Evolutionary conservation across 2,888 invertebrate genomes (phyloP).

Genomic region (Drosophila nigritarsus): DNA sequence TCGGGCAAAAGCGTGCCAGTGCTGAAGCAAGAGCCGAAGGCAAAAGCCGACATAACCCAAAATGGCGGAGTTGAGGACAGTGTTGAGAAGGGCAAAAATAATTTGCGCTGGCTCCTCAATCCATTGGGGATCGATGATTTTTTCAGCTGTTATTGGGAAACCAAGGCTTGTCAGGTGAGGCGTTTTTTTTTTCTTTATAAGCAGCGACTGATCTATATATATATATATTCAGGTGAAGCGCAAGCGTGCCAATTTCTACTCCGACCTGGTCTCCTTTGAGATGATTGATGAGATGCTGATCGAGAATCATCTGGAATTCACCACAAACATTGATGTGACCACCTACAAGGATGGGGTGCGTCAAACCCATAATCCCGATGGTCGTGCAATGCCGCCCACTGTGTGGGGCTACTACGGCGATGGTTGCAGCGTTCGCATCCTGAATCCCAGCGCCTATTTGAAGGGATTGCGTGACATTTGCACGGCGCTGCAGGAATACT

Average conservation of each 20-base stretch:
- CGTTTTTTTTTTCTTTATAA: neutral
- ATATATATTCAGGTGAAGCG: constrained; percentile 87
- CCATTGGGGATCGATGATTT: constrained; percentile 88
- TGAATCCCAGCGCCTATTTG: constrained; percentile 95
- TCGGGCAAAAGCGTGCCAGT: neutral
- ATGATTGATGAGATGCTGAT: constrained; percentile 92
- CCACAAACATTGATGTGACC: constrained; percentile 96
- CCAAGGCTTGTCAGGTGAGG: constrained; percentile 87
- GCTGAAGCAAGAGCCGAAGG: neutral
- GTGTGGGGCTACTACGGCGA: constrained; percentile 96
- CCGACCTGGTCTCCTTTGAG: constrained; percentile 90
- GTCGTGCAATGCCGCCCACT: constrained; percentile 86
- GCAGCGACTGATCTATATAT: neutral
- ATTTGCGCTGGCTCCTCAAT: constrained; percentile 90
- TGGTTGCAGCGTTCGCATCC: constrained; percentile 94
- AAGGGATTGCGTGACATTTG: constrained; percentile 88
- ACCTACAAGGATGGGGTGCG: constrained; percentile 91
- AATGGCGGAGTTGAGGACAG: constrained; percentile 84
- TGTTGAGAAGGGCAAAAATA: constrained; percentile 87
- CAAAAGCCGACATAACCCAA: too few species aligned
- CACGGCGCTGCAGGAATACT: constrained; percentile 95
- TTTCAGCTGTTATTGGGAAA: constrained; percentile 92
- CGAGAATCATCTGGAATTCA: constrained; percentile 91
- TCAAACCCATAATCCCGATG: constrained; percentile 94
- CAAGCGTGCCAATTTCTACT: constrained; percentile 88